Conservation (phyloP, 2,113 vertebrate genomes). For the Notechis scutatus region DNA sequence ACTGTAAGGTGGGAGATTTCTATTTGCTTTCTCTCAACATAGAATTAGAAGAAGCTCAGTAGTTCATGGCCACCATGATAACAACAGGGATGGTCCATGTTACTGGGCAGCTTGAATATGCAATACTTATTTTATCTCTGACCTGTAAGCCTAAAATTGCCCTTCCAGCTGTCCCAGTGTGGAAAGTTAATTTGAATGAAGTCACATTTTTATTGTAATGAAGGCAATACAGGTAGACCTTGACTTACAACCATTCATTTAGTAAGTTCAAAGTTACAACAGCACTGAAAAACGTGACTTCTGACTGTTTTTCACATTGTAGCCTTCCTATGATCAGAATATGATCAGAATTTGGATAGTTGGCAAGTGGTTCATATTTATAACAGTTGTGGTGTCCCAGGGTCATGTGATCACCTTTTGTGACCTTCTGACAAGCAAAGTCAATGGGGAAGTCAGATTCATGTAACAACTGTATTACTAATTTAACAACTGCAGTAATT, state of each 20-base stretch:
- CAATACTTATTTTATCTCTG: background rate
- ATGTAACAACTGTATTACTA: background rate
- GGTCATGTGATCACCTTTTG: background rate
- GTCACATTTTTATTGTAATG: background rate
- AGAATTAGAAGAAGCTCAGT: background rate
- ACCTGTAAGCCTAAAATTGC: background rate
- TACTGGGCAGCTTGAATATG: background rate
- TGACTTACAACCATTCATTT: background rate
- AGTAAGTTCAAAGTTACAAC: background rate
- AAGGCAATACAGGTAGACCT: background rate
- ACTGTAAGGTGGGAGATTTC: background rate
- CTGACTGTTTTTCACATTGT: background rate
- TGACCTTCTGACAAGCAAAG: background rate
- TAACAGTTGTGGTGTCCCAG: background rate
- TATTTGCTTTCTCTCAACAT: background rate
- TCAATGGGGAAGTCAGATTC: background rate
- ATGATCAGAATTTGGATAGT: too few species aligned
- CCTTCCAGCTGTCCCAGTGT: background rate
- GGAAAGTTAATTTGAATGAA: background rate
- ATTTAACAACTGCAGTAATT: background rate
- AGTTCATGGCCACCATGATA: background rate
- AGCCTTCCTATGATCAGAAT: background rate
- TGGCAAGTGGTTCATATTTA: background rate
- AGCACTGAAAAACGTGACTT: background rate
- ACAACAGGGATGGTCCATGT: background rate